phyloP scores from a whole-genome alignment of 2,113 vertebrate genomes.

The mouse (Mus musculus) region DNA sequence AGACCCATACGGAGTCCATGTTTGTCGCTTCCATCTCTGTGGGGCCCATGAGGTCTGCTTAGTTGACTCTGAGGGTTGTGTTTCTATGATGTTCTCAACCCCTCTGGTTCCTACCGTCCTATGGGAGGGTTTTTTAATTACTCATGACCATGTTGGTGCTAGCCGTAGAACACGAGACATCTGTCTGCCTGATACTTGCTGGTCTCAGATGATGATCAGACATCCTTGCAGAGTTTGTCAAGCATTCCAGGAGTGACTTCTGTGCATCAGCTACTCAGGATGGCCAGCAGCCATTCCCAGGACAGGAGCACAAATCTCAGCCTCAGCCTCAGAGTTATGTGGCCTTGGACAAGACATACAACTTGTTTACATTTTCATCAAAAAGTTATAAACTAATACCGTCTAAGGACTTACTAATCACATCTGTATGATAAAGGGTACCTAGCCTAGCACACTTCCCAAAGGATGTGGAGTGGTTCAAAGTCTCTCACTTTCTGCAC shows the following conservation, averaged over 20 bases:
- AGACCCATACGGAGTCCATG: not conserved
- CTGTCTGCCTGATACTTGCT: not conserved
- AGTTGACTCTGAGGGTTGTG: not conserved
- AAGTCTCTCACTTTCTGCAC: not conserved
- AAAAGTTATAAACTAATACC: not conserved
- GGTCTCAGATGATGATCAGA: not conserved
- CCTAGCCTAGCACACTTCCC: not conserved
- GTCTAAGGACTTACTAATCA: not conserved
- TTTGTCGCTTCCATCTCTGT: not conserved
- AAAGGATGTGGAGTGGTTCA: not conserved
- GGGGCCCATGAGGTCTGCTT: not conserved
- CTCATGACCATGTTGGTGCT: not conserved
- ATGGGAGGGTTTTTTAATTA: not conserved
- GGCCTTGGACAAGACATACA: not conserved
- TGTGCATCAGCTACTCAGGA: not conserved
- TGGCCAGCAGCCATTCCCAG: too few species aligned
- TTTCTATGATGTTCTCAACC: not conserved
- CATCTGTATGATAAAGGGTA: not conserved
- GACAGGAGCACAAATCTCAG: not conserved
- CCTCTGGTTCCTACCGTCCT: not conserved
- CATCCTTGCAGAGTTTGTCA: not conserved
- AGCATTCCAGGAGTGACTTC: not conserved
- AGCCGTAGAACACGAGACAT: not conserved
- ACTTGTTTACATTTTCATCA: slow-evolving; percentile 38
- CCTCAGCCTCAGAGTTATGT: not conserved